Conservation (phyloP, 1,140 invertebrate genomes). For the Myzus persicae region DNA sequence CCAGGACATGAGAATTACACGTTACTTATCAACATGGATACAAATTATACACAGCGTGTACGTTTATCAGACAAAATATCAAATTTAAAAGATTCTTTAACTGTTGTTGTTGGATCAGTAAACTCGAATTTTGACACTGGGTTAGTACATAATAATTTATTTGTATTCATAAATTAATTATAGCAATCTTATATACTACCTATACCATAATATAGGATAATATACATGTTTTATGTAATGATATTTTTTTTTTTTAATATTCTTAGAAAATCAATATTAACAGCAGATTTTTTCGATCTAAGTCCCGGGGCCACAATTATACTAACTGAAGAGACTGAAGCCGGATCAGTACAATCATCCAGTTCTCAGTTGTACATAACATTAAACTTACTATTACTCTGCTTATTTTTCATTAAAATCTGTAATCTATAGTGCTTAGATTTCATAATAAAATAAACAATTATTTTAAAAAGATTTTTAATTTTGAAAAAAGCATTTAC, state of each 20-base stretch:
- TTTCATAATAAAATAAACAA: neutral
- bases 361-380: neutral
- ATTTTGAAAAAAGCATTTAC: too few species aligned
- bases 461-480: too few species aligned
- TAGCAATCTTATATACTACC: neutral
- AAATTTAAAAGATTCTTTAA: neutral
- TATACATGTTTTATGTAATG: neutral
- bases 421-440: neutral
- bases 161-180: too few species aligned
- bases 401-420: neutral
- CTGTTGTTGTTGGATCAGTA: neutral
- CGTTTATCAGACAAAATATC: slow-evolving; percentile 1
- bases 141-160: neutral
- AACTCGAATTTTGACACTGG: neutral
- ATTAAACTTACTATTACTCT: neutral
- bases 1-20: neutral
- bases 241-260: neutral
- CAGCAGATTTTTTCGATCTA: neutral
- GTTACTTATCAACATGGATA: neutral
- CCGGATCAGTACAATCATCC: neutral
- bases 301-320: neutral
- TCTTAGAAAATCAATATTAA: neutral
- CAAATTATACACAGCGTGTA: neutral
- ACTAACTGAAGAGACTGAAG: neutral
- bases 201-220: too few species aligned